Conservation (phyloP, 2,797 vertebrate genomes). For the Syngnathus rostellatus region DNA sequence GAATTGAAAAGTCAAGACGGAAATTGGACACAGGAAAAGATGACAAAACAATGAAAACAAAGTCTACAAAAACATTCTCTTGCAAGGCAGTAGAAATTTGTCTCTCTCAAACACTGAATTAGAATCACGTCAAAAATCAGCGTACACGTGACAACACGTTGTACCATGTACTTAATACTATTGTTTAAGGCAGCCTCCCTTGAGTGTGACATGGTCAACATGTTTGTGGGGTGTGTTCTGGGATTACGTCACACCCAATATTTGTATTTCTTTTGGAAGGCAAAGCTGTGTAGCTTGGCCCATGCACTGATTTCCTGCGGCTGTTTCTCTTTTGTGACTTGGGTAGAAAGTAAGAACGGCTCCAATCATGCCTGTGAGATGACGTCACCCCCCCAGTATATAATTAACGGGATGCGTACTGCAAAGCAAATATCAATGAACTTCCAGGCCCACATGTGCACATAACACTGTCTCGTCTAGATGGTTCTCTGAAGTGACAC, state of each 20-base stretch:
- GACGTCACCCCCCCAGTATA: neutral
- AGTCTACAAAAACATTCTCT: no score
- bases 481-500: neutral
- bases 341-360: neutral
- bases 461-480: no score
- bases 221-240: neutral
- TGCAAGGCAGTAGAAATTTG: no score
- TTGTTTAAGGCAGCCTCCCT: neutral
- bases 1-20: no score
- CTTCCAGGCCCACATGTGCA: neutral
- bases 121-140: neutral
- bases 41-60: no score
- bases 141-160: neutral
- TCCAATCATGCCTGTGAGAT: neutral
- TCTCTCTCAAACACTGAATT: no score
- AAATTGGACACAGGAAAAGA: no score
- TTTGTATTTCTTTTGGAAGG: neutral
- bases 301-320: neutral
- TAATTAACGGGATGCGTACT: neutral
- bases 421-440: neutral
- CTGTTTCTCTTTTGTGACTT: neutral
- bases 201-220: neutral
- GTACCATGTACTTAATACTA: neutral
- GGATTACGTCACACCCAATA: neutral
- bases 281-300: neutral